Percentiles rank a stretch among this genome's conserved stretches.
Conservation (phyloP, 2,888 invertebrate species). For the Hartigia nigra region DNA sequence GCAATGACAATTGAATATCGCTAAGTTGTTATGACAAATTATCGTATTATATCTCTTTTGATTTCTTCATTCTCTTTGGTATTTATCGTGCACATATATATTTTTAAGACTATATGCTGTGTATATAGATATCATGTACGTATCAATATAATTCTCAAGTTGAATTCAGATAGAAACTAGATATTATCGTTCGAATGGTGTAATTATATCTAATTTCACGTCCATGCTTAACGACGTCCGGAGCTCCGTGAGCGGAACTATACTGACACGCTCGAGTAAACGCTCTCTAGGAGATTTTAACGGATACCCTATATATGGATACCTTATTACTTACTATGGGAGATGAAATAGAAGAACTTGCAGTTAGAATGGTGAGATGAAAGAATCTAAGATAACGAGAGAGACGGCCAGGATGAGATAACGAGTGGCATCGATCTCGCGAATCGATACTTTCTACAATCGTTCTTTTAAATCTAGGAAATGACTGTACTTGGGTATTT, state of each 20-base stretch:
- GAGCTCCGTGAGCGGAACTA: constrained; percentile 5
- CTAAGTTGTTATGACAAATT: background rate
- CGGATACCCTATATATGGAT: background rate
- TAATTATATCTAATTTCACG: constrained; percentile 4
- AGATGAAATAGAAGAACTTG: background rate
- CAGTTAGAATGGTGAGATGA: background rate
- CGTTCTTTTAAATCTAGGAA: background rate
- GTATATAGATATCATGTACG: background rate
- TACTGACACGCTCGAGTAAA: constrained; percentile 5
- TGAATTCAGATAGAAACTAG: background rate
- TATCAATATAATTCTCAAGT: background rate
- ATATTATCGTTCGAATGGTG: background rate
- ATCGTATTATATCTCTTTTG: background rate
- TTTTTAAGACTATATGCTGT: background rate
- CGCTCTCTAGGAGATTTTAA: constrained; percentile 9
- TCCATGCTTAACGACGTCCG: constrained; percentile 1
- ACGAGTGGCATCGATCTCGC: background rate
- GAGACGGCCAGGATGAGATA: background rate
- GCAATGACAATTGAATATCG: background rate
- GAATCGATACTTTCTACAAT: background rate
- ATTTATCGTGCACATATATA: background rate
- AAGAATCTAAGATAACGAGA: too few species aligned
- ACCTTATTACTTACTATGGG: background rate
- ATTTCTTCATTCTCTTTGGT: background rate
- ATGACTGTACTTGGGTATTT: background rate